These are phyloP conservation scores for Drosophila biarmipes DNA, from an alignment of 1,140 invertebrate species.

Conservation along the genomic window DNA sequence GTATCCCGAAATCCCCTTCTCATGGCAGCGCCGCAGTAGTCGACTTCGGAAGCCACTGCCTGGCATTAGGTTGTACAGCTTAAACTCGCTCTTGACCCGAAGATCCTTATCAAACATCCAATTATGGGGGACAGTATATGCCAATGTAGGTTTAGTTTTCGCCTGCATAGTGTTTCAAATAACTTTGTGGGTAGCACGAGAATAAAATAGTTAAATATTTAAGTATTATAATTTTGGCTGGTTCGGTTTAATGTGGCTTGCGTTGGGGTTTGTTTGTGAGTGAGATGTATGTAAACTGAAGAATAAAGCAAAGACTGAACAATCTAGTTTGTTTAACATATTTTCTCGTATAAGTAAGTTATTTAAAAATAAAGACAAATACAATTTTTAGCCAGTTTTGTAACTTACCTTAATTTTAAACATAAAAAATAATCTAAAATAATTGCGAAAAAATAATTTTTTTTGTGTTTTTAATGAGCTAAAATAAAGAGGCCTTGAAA, in stretches of 20 bases:
- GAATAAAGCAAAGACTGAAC: background rate
- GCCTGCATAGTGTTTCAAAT: background rate
- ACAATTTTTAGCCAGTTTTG: too few species aligned
- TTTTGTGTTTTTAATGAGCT: too few species aligned
- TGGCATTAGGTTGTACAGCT: background rate
- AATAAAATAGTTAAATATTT: background rate
- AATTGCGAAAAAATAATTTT: too few species aligned
- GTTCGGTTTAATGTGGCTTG: background rate
- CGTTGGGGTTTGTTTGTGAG: background rate
- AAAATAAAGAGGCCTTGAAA: too few species aligned
- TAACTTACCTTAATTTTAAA: too few species aligned
- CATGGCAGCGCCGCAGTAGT: background rate
- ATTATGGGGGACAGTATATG: background rate
- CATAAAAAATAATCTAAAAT: too few species aligned
- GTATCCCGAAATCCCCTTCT: background rate
- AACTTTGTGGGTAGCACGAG: too few species aligned
- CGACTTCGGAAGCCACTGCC: background rate
- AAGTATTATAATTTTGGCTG: background rate
- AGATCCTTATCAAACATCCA: background rate
- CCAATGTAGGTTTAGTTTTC: background rate
- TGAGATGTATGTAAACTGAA: background rate
- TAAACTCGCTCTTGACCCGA: background rate
- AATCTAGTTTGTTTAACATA: background rate
- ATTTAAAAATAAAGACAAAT: too few species aligned
- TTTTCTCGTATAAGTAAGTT: too few species aligned